Evolutionary conservation across 2,888 invertebrate species (phyloP), one percentile per base, ranked within the genome.

Genomic region (Chloroclystis v-ata): DNA sequence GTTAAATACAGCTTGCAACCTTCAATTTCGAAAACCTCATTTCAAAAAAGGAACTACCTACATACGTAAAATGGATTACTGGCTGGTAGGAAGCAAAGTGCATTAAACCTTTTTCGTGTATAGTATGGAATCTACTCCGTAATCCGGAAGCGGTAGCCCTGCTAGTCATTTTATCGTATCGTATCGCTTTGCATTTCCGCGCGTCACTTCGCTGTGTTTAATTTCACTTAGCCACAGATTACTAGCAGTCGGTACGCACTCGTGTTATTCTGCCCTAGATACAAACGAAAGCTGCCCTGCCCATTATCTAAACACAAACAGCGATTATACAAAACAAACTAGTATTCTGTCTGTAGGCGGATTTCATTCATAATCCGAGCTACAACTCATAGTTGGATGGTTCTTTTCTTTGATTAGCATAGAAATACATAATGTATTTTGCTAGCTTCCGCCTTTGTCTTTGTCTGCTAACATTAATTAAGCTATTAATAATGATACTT

Each of bases 181-280:
- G 50, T 43, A 49, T 47, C 32, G 41, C 50, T 45, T 43, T 63
- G 63, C 60, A 63, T 64, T 67, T 71, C 63, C 60, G 63, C 47
- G 53, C 56, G 61, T 59, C 65, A 57, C 52, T 52, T 40, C 43
- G 47, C 45, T 56, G 58, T 69, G 64, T 69, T 72, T 70, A 69
- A 71, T 71, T 71, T 72, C 69, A 73, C 70, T 69, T 70, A 66
- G 67, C 56, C 61, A 54, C 53, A 55, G 59, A 53, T 43, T 52
- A 6, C 6, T 9, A 29, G 28, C 2, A 55, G 53, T 53, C 33
- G 16, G 37, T 48, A 42, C 16, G 38, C 42, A 49, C 47, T 59
- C 41, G 67, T 75, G 78, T 78, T 77, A 72, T 76, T 69, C 63
- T 69, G 81, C 58, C 78, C 81, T 67, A 76, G 72, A 72, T 75